phyloP scores from a whole-genome alignment of 2,113 vertebrate species.

The Nibea coibor region DNA sequence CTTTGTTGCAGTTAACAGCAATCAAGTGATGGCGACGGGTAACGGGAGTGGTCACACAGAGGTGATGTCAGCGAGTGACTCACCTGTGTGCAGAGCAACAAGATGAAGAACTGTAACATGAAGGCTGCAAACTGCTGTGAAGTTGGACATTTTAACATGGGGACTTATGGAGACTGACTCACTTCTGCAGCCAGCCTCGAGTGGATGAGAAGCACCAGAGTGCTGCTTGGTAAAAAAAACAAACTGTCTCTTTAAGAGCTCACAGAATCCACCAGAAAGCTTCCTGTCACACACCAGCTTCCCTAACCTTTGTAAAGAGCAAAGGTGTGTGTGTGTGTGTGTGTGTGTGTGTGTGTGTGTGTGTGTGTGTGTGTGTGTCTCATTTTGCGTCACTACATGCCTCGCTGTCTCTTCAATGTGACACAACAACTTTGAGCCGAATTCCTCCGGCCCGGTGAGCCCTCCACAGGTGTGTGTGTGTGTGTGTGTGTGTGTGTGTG shows the following conservation, averaged over 20 bases:
- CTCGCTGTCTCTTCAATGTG: conserved; percentile 44
- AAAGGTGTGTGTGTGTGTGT: background rate
- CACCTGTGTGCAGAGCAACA: background rate
- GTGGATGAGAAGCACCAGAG: too few relatives aligned
- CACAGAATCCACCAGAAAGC: background rate
- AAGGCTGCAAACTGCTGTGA: too few relatives aligned
- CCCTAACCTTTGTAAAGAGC: conserved; percentile 46
- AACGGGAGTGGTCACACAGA: background rate
- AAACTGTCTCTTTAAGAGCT: conserved; percentile 7
- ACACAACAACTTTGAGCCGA: conserved; percentile 28
- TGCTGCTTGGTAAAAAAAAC: too few relatives aligned
- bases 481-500: conserved; percentile 13
- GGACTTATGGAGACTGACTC: too few relatives aligned
- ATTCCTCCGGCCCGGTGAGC: conserved; percentile 1
- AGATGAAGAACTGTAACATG: too few relatives aligned
- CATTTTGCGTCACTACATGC: conserved; percentile 20
- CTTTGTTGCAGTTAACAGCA: background rate
- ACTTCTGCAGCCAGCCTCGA: too few relatives aligned
- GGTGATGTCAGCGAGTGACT: conserved; percentile 20
- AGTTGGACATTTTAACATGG: too few relatives aligned
- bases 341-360: conserved; percentile 11
- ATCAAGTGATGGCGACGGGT: background rate
- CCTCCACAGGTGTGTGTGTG: conserved; percentile 26
- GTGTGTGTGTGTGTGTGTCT: background rate
- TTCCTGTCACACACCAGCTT: background rate